A percentile compares a stretch with the other conserved stretches of the same genome.
phyloP scores from a whole-genome alignment of 2,888 invertebrate genomes.

The Acheta domesticus region DNA sequence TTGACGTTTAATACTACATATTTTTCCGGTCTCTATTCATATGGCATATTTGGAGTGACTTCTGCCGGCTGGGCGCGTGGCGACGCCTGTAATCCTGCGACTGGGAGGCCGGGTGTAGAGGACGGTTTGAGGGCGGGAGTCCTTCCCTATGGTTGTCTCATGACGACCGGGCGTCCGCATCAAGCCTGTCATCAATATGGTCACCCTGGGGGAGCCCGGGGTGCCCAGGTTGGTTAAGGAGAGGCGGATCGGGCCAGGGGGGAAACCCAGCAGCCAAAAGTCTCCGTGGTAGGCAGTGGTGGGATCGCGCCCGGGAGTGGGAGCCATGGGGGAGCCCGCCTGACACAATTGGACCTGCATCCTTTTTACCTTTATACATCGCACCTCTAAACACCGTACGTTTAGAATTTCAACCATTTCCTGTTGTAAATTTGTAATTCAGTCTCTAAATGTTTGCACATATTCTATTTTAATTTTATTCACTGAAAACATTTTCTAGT shows the following conservation, averaged over 20 bases:
- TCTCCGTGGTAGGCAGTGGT: constrained; percentile 97
- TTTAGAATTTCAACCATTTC: too few species aligned
- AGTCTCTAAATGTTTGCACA: too few species aligned
- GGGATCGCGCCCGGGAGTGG: constrained; percentile 97
- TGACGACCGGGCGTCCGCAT: constrained; percentile 62
- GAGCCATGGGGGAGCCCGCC: constrained; percentile 80
- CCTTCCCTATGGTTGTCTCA: constrained; percentile 52
- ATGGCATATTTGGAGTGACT: too few species aligned
- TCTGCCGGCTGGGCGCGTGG: not conserved
- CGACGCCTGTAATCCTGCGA: constrained; percentile 1
- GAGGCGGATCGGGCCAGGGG: constrained; percentile 57
- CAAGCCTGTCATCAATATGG: constrained; percentile 98
- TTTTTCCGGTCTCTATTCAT: too few species aligned
- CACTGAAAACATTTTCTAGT: too few species aligned
- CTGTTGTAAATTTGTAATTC: too few species aligned
- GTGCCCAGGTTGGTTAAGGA: constrained; percentile 91
- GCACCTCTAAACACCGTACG: too few species aligned
- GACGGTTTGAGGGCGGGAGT: constrained; percentile 89
- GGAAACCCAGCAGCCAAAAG: constrained; percentile 99
- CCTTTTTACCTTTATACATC: constrained; percentile 51
- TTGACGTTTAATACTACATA: too few species aligned
- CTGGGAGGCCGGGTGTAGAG: constrained; percentile 48
- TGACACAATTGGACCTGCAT: constrained; percentile 72
- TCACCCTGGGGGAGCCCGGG: constrained; percentile 76
- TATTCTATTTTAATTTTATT: too few species aligned